Evolutionary conservation across 2,888 invertebrate species (phyloP), one percentile per base, ranked within the genome.

Genomic region (Sesia apiformis): DNA sequence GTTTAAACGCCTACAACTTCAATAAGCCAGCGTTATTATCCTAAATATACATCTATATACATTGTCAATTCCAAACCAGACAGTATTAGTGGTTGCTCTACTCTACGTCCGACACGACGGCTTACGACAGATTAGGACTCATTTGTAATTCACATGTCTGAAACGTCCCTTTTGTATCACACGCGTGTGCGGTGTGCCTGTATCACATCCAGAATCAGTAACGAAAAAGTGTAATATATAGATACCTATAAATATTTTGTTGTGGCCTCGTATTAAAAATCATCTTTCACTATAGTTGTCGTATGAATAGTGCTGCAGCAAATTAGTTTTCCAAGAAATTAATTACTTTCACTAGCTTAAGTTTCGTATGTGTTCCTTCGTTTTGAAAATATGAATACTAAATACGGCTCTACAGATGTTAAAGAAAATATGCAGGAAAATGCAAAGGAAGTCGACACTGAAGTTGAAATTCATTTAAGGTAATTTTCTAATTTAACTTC

Each of bases 391-490:
- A 83, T 84, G 84, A 78, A 72, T 73, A 70, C 74, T 3, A 86
- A 80, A 67, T 88, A 88, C 64, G 88, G 88, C 57, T 74, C 88
- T 5, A 87, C 81, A 46, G 78, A 78, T 57, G 67, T 64, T 39
- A 72, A 74, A 56, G 77, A 73, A 53, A 71, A 73, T 65, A 63
- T 60, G 53, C 65, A 70, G 58, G 74, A 78, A 59, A 71, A 63
- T 61, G 71, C 69, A 57, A 72, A 76, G 62, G 76, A 74, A 63
- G 69, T 67, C 51, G 57, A 56, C 4, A 58, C 64, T 52, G 69
- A 72, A 58, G 69, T 67, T 60, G 76, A 80, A 65, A 72, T 74
- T 60, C 65, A 72, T 64, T 62, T 74, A 62, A 84, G 85, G 84
- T 39, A 50, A 38, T 50, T 50, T 46, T 46, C 46, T 46, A 46